These are phyloP conservation scores for Andricus curvator DNA, from an alignment of 2,888 invertebrate genomes.

Conservation along the genomic window DNA sequence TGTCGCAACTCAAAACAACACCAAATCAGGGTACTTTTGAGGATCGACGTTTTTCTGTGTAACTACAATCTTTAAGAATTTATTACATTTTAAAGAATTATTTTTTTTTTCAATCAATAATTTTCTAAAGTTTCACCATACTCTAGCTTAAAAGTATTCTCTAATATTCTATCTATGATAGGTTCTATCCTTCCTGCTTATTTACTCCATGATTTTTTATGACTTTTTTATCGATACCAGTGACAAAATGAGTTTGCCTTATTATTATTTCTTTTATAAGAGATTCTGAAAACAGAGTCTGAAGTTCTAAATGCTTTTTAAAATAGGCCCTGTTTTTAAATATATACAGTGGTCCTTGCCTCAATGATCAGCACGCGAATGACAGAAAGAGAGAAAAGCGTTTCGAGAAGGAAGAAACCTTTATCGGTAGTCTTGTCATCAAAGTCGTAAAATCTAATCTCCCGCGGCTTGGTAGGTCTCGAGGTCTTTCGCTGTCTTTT, in stretches of 20 bases:
- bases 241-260: conserved; percentile 43
- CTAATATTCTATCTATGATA: no score
- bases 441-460: conserved; percentile 59
- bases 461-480: conserved; percentile 50
- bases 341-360: conserved; percentile 46
- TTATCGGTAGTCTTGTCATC: conserved; percentile 54
- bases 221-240: conserved; percentile 57
- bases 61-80: no score
- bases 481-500: conserved; percentile 46
- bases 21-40: no score
- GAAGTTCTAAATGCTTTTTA: not conserved
- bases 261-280: no score
- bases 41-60: no score
- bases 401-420: conserved; percentile 26
- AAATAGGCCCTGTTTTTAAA: not conserved
- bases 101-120: no score
- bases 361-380: conserved; percentile 22
- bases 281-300: not conserved
- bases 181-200: no score
- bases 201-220: no score
- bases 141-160: no score
- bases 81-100: no score
- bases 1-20: no score
- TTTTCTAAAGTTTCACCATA: no score
- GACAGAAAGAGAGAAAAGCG: conserved; percentile 44